Base-by-base conservation (phyloP, 2,113 vertebrate genomes). In the Chaetops frenatus region DNA sequence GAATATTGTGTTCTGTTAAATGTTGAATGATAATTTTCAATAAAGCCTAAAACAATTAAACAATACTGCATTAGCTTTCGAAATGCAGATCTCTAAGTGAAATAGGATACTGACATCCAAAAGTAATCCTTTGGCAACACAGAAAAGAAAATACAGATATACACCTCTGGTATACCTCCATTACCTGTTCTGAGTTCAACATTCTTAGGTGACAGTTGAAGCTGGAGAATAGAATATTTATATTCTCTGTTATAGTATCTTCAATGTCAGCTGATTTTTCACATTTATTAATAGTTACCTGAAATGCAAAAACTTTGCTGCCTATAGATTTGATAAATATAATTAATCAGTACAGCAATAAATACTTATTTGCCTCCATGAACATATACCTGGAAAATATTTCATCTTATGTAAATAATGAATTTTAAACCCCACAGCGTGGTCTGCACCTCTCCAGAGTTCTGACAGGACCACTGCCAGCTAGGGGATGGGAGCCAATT, bases 91-190 rank as follows among this genome's bases (percentile, higher is more conserved):
- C 89, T 84, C 31, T 65, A 50, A 81, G 29, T 3, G 3, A 88
- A 92, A 74, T 16, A 15, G 22, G 16, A 33, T 47, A 48, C 3
- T 48, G 12, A 22, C 4, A 3, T 35, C 17, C 18, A 60, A 3
- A 11, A 78, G 7, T 56, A 74, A 50, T 24, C 12, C 20, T 38
- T 1, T 51, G 4, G 12, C 15, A 86, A 48, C 8, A 50, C 1
- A 8, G 36, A 44, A 54, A 58, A 72, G 12, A 73, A 13, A 17
- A 57, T 31, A 19, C 14, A 45, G 6, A 12, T 10, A 19, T 33
- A 21, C 6, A 36, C 3, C 11, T 80, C 33, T 57, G 3, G 24
- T 61, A 4, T 21, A 51, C 13, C 11, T 48, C 9, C 0, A 2
- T 90, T 61, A 17, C 3, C 4, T 48, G 8, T 10, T 62, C 61